phyloP scores from a whole-genome alignment of 2,797 vertebrate species.

The Cryptoprocta ferox region DNA sequence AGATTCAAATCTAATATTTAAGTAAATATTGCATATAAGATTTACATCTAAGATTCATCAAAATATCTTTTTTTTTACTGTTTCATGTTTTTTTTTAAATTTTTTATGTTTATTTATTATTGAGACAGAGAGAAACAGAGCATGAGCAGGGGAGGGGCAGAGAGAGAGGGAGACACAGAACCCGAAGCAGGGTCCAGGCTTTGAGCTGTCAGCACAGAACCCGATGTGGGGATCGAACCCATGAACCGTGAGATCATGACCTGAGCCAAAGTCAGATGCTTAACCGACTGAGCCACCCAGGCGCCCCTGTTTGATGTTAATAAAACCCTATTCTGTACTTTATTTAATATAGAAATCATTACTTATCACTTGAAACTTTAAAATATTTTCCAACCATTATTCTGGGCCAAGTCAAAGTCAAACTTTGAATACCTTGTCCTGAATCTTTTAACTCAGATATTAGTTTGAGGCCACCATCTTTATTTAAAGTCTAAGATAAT shows the following conservation, averaged over 20 bases:
- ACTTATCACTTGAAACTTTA: neutral
- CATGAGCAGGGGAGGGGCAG: too few relatives aligned
- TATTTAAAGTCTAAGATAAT: neutral
- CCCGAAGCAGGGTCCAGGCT: too few relatives aligned
- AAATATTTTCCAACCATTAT: neutral
- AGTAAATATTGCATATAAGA: neutral
- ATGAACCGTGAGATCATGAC: too few relatives aligned
- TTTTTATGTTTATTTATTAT: too few relatives aligned
- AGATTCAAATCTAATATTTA: neutral
- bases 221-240: too few relatives aligned
- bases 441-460: neutral
- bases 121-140: too few relatives aligned
- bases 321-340: neutral
- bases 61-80: neutral
- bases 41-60: neutral
- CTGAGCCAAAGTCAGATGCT: too few relatives aligned
- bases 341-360: neutral
- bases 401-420: neutral
- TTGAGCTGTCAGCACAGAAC: too few relatives aligned
- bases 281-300: too few relatives aligned
- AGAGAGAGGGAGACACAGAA: too few relatives aligned
- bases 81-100: too few relatives aligned
- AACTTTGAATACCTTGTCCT: neutral
- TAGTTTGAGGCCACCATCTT: neutral
- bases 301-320: neutral